Conservation (phyloP, 2,888 invertebrate species). For the Diplazon laetatorius region DNA sequence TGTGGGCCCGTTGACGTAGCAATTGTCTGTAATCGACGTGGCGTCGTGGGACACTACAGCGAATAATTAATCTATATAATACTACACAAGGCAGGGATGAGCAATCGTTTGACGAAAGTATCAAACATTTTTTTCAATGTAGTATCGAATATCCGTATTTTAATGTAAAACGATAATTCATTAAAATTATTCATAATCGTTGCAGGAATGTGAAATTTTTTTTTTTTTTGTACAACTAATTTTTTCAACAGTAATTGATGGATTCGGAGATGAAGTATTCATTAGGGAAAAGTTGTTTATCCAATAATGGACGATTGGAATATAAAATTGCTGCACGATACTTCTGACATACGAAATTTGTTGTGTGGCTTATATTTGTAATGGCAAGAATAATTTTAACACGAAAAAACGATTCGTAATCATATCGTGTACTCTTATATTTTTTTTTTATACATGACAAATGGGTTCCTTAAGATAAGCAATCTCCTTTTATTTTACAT, state of each 20-base stretch:
- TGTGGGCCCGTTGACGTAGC: background rate
- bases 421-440: background rate
- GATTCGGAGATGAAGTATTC: too few relatives aligned
- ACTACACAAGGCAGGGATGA: too few relatives aligned
- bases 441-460: background rate
- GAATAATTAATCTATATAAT: background rate
- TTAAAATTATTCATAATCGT: too few relatives aligned
- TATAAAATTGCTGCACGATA: too few relatives aligned
- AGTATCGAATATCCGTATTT: background rate
- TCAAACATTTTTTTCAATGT: too few relatives aligned
- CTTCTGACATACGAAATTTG: too few relatives aligned
- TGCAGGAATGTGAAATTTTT: background rate
- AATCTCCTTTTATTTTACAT: background rate
- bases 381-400: background rate
- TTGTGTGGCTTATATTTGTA: too few relatives aligned
- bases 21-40: background rate
- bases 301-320: too few relatives aligned
- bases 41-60: slow-evolving; percentile 9
- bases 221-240: too few relatives aligned
- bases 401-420: background rate
- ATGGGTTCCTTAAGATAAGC: background rate
- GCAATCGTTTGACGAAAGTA: too few relatives aligned
- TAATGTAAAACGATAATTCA: background rate
- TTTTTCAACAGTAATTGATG: too few relatives aligned
- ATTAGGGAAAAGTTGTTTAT: too few relatives aligned